Percentiles rank a stretch among this genome's conserved stretches.
These are phyloP conservation scores for Oligia latruncula DNA, from an alignment of 2,888 invertebrate species.

Conservation along the genomic window DNA sequence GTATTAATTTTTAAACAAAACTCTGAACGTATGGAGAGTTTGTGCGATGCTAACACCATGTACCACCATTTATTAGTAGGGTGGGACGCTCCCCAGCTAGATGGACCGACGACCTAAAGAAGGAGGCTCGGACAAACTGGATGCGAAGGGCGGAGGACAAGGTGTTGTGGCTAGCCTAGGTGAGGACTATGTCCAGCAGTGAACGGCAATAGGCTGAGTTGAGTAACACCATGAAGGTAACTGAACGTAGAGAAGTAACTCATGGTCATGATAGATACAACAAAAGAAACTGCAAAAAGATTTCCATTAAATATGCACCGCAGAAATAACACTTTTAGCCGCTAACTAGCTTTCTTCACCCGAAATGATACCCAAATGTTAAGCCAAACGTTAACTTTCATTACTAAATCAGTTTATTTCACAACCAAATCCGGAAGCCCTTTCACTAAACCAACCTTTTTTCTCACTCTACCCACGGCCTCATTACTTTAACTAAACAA, in stretches of 20 bases:
- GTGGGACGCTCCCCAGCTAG: not conserved
- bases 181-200: too few relatives aligned
- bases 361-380: constrained; percentile 34
- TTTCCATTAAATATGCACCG: not conserved
- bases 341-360: not conserved
- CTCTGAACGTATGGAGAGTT: not conserved
- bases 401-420: constrained; percentile 41
- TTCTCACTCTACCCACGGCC: constrained; percentile 49
- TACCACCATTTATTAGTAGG: too few relatives aligned
- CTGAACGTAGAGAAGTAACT: not conserved
- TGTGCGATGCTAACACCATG: not conserved
- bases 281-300: not conserved
- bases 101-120: not conserved
- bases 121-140: not conserved
- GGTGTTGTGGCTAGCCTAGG: not conserved
- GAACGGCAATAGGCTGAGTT: too few relatives aligned
- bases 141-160: not conserved
- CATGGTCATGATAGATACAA: not conserved
- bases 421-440: constrained; percentile 44
- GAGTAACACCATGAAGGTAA: not conserved
- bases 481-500: constrained; percentile 51
- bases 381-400: constrained; percentile 11
- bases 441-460: constrained; percentile 53
- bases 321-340: not conserved
- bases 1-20: not conserved